Conservation (phyloP, 2,797 vertebrate species). For the Natrix natrix region DNA sequence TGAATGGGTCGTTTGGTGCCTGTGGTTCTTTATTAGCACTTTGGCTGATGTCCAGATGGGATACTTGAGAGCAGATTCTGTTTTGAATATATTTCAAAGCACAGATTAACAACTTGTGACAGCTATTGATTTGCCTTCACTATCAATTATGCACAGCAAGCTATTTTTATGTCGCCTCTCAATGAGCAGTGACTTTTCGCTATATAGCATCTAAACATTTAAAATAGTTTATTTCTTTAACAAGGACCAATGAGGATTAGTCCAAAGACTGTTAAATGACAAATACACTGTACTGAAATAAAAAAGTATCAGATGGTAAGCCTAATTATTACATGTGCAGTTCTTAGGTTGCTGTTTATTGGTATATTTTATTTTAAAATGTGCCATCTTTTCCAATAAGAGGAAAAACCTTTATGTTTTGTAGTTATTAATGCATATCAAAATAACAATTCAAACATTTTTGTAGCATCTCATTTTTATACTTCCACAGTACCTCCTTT, state of each 20-base stretch:
- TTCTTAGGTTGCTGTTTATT: not conserved
- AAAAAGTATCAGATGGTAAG: not conserved
- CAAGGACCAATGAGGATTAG: not conserved
- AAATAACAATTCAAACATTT: conserved; percentile 47
- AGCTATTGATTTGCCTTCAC: not conserved
- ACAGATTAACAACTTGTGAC: not conserved
- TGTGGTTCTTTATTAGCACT: not conserved
- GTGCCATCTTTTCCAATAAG: conserved; percentile 37
- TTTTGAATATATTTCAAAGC: not conserved
- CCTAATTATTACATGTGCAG: not conserved
- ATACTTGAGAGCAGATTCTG: not conserved
- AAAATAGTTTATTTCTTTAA: not conserved
- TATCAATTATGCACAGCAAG: not conserved
- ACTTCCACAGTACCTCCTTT: conserved; percentile 40
- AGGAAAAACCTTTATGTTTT: conserved; percentile 45
- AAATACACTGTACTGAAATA: not conserved
- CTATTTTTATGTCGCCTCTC: not conserved
- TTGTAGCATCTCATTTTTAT: conserved; percentile 40
- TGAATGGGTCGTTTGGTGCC: not conserved
- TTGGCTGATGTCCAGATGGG: not conserved
- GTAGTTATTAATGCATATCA: conserved; percentile 22
- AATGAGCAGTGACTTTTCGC: not conserved
- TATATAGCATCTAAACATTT: not conserved
- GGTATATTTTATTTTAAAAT: conserved; percentile 30
- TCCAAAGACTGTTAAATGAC: not conserved